A percentile compares a stretch with the other conserved stretches of the same genome.
Conservation (phyloP, 2,797 vertebrate species). For the Erethizon dorsatum region DNA sequence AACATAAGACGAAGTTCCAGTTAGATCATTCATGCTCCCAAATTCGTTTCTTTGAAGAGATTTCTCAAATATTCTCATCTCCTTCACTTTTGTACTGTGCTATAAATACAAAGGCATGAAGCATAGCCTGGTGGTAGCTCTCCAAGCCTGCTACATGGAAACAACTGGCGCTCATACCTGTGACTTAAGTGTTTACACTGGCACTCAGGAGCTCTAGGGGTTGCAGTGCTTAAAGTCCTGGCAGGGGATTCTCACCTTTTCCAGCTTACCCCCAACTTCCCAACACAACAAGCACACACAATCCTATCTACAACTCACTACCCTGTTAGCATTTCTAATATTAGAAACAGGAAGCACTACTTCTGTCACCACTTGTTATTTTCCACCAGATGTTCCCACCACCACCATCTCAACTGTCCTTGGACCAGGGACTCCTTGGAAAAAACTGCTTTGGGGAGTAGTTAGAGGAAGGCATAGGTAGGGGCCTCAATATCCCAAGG, state of each 20-base stretch:
- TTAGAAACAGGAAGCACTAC: slow-evolving; percentile 42
- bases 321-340: neutral
- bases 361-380: slow-evolving; percentile 40
- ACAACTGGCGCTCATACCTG: neutral
- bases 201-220: neutral
- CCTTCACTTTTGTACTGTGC: neutral
- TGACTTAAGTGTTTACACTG: neutral
- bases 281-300: neutral
- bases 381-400: slow-evolving; percentile 43
- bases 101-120: neutral
- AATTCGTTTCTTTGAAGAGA: slow-evolving; percentile 28
- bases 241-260: neutral
- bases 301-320: neutral
- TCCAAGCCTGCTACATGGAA: neutral
- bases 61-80: neutral
- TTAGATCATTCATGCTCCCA: neutral
- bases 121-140: accelerated
- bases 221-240: neutral
- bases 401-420: neutral
- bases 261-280: neutral
- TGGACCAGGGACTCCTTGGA: neutral
- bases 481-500: neutral
- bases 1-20: neutral
- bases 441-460: neutral
- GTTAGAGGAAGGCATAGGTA: neutral